These are phyloP conservation scores for Lasioglossum calceatum DNA, from an alignment of 2,888 invertebrate genomes.

Conservation along the genomic window DNA sequence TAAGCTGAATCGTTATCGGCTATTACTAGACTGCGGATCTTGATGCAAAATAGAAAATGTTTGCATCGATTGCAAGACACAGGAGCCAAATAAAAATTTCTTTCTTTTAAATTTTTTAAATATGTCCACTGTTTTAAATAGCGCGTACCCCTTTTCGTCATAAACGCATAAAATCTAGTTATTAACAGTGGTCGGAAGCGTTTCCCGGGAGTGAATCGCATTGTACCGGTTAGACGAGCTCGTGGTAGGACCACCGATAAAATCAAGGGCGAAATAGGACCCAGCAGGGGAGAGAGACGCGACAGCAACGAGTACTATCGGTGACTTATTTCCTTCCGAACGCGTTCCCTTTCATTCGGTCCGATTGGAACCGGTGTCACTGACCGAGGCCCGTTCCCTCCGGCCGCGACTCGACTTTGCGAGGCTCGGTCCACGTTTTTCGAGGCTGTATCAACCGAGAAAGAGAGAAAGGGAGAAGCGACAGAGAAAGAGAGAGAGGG, in stretches of 20 bases:
- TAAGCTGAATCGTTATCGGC: no score
- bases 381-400: slow-evolving; percentile 34
- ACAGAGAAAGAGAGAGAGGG: background rate
- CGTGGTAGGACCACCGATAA: background rate
- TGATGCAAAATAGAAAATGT: no score
- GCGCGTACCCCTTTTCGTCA: no score
- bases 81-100: no score
- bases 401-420: background rate
- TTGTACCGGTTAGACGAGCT: background rate
- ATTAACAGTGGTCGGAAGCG: background rate
- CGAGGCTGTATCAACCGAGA: slow-evolving; percentile 1
- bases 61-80: no score
- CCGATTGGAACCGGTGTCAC: slow-evolving; percentile 56
- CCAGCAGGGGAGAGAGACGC: background rate
- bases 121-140: no score
- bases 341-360: slow-evolving; percentile 59
- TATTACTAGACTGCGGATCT: no score
- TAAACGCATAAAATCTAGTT: no score
- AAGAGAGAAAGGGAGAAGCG: background rate
- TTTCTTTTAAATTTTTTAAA: no score
- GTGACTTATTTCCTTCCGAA: slow-evolving; percentile 51
- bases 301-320: slow-evolving; percentile 34
- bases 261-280: background rate
- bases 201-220: background rate
- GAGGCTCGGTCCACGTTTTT: slow-evolving; percentile 39